Evolutionary conservation across 2,888 invertebrate species (phyloP).

Genomic region (Timema cristinae): DNA sequence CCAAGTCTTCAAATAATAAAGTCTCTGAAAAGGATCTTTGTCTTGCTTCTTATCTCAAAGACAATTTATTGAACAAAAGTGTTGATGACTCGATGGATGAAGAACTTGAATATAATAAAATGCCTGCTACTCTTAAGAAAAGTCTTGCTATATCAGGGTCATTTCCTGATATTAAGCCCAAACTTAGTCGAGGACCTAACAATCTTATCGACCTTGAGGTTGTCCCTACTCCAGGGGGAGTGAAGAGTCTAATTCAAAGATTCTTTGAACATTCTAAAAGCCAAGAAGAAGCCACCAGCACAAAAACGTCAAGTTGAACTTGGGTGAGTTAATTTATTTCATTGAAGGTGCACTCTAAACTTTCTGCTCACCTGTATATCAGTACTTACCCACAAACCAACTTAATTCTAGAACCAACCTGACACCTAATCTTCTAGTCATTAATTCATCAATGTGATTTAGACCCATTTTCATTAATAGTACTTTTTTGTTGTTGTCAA

Average conservation of each 20-base stretch:
- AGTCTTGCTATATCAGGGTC: slow-evolving; percentile 3
- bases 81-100: background rate
- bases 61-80: no score
- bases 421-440: no score
- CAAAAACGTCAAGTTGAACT: slow-evolving; percentile 27
- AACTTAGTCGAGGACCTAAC: slow-evolving; percentile 51
- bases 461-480: no score
- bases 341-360: background rate
- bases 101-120: slow-evolving; percentile 20
- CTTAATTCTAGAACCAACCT: no score
- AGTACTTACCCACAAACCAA: no score
- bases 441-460: no score
- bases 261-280: slow-evolving; percentile 63
- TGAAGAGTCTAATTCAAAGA: slow-evolving; percentile 65
- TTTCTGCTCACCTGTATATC: background rate
- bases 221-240: slow-evolving; percentile 50
- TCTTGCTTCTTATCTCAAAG: background rate
- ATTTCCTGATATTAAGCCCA: slow-evolving; percentile 42
- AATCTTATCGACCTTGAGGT: slow-evolving; percentile 59
- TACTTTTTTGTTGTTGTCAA: no score
- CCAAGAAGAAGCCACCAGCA: slow-evolving; percentile 41
- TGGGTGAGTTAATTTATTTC: slow-evolving; percentile 23
- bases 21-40: background rate
- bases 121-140: slow-evolving; percentile 9
- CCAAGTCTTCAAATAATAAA: no score